Evolutionary conservation across 2,888 invertebrate species (phyloP).

Genomic region (Tholera decimalis): DNA sequence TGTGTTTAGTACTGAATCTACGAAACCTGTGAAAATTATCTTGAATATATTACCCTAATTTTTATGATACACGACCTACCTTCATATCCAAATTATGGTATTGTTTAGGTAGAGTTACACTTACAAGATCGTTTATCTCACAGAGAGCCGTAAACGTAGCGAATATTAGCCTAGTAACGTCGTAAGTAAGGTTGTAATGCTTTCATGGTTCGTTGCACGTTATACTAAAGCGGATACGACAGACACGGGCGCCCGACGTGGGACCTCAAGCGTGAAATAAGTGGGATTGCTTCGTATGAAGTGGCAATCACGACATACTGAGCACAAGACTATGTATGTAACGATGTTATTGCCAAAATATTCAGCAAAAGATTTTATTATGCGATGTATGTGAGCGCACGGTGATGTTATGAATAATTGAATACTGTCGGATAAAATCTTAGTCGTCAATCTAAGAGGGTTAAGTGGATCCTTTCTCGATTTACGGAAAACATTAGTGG

Average conservation of each 20-base stretch:
- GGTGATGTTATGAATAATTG: slow-evolving; percentile 52
- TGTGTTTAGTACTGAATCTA: slow-evolving; percentile 8
- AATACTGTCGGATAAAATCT: slow-evolving; percentile 41
- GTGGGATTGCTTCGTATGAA: slow-evolving; percentile 76
- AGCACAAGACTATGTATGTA: slow-evolving; percentile 38
- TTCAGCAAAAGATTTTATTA: slow-evolving; percentile 36
- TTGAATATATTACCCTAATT: slow-evolving; percentile 6
- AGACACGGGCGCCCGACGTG: slow-evolving; percentile 62
- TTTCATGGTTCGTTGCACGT: slow-evolving; percentile 77
- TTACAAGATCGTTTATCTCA: slow-evolving; percentile 43
- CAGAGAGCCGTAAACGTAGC: slow-evolving; percentile 58
- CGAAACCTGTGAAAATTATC: slow-evolving; percentile 11
- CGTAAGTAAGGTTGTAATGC: slow-evolving; percentile 77
- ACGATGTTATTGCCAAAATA: slow-evolving; percentile 51
- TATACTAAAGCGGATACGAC: slow-evolving; percentile 68
- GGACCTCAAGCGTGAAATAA: slow-evolving; percentile 76
- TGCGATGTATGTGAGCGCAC: slow-evolving; percentile 12
- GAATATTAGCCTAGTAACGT: slow-evolving; percentile 71
- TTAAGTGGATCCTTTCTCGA: slow-evolving; percentile 27
- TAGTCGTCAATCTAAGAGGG: slow-evolving; percentile 45
- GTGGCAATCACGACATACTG: slow-evolving; percentile 67
- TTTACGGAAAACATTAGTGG: slow-evolving; percentile 23
- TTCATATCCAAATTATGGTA: slow-evolving; percentile 42
- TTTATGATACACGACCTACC: slow-evolving; percentile 27
- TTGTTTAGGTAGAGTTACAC: slow-evolving; percentile 20